Percentiles rank a stretch among this genome's conserved stretches.
These are phyloP conservation scores for Calliopsis andreniformis DNA, from an alignment of 1,140 invertebrate species.

Conservation along the genomic window DNA sequence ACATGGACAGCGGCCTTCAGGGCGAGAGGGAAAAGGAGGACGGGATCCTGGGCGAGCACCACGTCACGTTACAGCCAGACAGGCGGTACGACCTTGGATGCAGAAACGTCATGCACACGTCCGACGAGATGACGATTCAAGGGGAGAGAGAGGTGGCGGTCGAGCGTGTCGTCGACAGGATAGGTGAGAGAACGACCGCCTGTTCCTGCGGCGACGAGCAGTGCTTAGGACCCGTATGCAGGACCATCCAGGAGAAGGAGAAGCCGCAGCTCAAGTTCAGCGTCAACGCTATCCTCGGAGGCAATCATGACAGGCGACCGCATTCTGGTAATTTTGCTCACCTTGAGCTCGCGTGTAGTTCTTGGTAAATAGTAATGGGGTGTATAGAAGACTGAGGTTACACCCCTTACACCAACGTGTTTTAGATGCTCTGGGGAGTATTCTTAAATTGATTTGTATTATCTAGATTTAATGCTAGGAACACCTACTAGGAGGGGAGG, in stretches of 20 bases:
- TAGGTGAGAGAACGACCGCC: conserved; percentile 73
- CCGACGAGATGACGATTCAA: conserved; percentile 65
- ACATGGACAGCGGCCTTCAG: conserved; percentile 68
- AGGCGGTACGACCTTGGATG: conserved; percentile 71
- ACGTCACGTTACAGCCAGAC: conserved; percentile 64
- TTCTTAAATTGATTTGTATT: too few species aligned
- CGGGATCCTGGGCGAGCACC: conserved; percentile 57
- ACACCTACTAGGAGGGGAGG: too few species aligned
- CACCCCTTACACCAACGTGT: too few species aligned
- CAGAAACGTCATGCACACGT: conserved; percentile 67
- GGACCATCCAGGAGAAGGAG: conserved; percentile 78
- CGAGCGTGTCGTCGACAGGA: conserved; percentile 71
- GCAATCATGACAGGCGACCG: conserved; percentile 79
- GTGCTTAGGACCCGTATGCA: conserved; percentile 69
- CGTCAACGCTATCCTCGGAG: conserved; percentile 94
- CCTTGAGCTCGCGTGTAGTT: background rate
- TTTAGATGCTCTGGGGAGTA: too few species aligned
- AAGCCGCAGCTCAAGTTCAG: conserved; percentile 95
- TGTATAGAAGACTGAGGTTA: too few species aligned
- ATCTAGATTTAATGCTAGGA: too few species aligned
- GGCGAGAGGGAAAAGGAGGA: conserved; percentile 65
- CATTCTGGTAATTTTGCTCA: conserved; percentile 76
- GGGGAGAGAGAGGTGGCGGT: conserved; percentile 65
- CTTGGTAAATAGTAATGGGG: background rate
- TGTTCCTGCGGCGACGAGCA: conserved; percentile 78